Evolutionary conservation across 1,140 invertebrate species (phyloP), one percentile per base, ranked within the genome.

Genomic region (Pseudobourletiella spinata): DNA sequence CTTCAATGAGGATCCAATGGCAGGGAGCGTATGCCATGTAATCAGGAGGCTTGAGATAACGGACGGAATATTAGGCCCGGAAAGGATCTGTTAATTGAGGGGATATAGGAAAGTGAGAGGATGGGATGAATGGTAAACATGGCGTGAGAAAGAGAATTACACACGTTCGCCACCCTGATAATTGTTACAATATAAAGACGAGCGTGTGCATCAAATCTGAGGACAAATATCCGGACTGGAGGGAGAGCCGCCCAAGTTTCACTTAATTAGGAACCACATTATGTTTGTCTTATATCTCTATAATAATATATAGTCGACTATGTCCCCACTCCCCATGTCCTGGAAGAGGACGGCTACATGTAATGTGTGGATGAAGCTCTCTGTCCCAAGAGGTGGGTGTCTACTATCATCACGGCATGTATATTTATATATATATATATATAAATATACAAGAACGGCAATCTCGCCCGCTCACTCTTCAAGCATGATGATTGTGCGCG

Each of bases 191-290:
- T 26, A 51, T 51, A 22, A n/a, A 51, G 48, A 48, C 30, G 30
- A 60, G 48, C 14, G 30, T 52, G 25, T 51, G 48, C 30, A 60
- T 51, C 29, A 54, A 56, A 57, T 62, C 50, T 54, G 35, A 52
- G 30, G 42, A 61, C 59, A 61, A 55, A 61, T 48, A 61, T 61
- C 44, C 43, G 30, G 2, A 48, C 22, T 51, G 30, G 48, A 25
- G 30, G 35, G n/a, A 54, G 16, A 22, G 8, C 6, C 39, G 32
- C 15, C 8, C 35, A 59, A 44, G 58, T 58, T 57, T 63, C 44
- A 57, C 57, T 63, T 63, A 63, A 63, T 63, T 63, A 63, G 61
- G 24, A 51, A 44, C 61, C 61, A 63, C 58, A 63, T 63, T 55
- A 63, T 63, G 61, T 63, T 63, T 63, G 61, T 56, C 39, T 46